Evolutionary conservation across 2,797 vertebrate species (phyloP), one percentile per base, ranked within the genome.

Genomic region (Benthosema pterotum): DNA sequence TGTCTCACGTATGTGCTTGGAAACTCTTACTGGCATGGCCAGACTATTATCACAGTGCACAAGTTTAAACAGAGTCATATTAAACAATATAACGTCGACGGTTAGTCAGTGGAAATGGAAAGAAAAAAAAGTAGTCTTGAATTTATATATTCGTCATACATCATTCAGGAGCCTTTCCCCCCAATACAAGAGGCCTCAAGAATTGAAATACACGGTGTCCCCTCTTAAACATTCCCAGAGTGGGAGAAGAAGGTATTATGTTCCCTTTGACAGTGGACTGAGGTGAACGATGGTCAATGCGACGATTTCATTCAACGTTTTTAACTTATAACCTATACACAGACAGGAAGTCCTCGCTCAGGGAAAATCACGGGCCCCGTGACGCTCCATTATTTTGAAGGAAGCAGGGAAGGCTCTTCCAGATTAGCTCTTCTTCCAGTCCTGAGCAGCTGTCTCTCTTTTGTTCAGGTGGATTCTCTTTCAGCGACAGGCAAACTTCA

Each of bases 381-480:
- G 9, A 14, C 28, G 9, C 25, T 55, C 56, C 66, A 68, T 75
- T 78, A 68, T 75, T 78, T 69, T 57, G 65, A 64, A 38, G 52
- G 72, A 46, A 14, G 22, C 19, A 52, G 62, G 62, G 43, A 52
- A 52, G 62, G 63, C 67, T 75, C 69, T 69, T 65, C 70, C 70
- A 80, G 66, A 77, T 83, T 71, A 45, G 52, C 45, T 73, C 74
- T 50, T 66, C 52, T 66, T n/a, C 62, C 67, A 49, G 62, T 69
- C 63, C 59, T 66, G 57, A 82, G 69, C 80, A 88, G 80, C 80
- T 89, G 88, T 86, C 69, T 71, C 60, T 79, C 75, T 77, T 86
- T 80, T 73, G 70, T 79, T 83, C 65, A 80, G 77, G 75, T 79
- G 74, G 75, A 88, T 86, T 68, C 25, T 79, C 77, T 88, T 88